Conservation (phyloP, 2,888 invertebrate genomes). For the Danaus chrysippus region DNA sequence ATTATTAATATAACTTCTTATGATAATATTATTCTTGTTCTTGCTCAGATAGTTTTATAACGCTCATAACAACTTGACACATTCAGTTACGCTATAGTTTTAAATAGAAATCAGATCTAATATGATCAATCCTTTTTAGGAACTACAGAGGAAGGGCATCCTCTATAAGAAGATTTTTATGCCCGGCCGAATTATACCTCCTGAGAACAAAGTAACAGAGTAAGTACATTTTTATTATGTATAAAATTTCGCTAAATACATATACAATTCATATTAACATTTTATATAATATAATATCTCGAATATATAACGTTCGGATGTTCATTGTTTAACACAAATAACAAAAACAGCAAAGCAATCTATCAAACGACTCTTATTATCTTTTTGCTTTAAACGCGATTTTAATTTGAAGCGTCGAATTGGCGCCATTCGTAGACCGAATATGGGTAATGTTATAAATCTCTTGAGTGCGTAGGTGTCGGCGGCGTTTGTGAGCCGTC, state of each 20-base stretch:
- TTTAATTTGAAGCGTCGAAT: constrained; percentile 75
- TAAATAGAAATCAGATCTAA: no score
- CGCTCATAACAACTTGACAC: no score
- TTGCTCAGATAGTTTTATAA: no score
- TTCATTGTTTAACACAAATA: constrained; percentile 38
- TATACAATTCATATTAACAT: no score
- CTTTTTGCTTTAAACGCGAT: constrained; percentile 68
- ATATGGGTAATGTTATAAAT: constrained; percentile 78
- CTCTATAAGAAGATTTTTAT: constrained; percentile 63
- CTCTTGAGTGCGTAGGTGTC: constrained; percentile 49
- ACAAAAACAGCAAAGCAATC: constrained; percentile 63
- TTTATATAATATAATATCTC: no score
- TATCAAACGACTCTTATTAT: constrained; percentile 57
- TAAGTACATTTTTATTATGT: constrained; percentile 47
- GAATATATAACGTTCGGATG: no score
- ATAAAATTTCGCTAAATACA: neutral
- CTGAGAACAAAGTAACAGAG: constrained; percentile 57
- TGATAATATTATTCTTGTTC: no score
- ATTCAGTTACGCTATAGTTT: no score
- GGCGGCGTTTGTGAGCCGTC: constrained; percentile 50
- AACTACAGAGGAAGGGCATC: no score
- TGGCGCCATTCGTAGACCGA: constrained; percentile 74
- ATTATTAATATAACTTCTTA: no score
- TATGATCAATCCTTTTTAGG: no score
- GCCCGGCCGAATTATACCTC: constrained; percentile 65